These are phyloP conservation scores for Ennomos fuscantarius DNA, from an alignment of 2,888 invertebrate species.

Conservation along the genomic window DNA sequence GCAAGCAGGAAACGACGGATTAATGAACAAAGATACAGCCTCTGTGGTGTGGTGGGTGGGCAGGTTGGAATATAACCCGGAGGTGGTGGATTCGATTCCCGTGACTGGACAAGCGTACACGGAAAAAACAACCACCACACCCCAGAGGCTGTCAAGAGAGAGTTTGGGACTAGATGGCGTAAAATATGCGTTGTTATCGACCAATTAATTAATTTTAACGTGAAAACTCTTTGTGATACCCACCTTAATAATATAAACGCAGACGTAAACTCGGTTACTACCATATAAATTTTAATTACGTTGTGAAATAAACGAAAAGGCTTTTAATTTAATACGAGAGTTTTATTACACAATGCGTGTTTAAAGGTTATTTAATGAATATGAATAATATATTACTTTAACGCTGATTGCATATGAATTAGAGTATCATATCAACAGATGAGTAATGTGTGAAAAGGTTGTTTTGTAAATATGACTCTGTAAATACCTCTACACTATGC, in stretches of 20 bases:
- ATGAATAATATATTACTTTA: background rate
- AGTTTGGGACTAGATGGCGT: no score
- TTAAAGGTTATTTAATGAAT: background rate
- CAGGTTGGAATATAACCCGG: no score
- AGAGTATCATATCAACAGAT: conserved; percentile 8
- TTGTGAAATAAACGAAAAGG: conserved; percentile 14
- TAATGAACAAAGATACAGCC: no score
- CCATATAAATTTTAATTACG: conserved; percentile 23
- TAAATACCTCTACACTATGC: background rate
- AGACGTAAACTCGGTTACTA: conserved; percentile 12
- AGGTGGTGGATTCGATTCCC: no score
- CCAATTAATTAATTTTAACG: conserved; percentile 16
- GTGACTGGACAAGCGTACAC: no score
- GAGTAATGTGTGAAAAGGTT: conserved; percentile 10
- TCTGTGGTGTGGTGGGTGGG: no score
- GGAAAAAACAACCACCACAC: no score
- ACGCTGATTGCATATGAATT: conserved; percentile 13
- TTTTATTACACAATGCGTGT: conserved; percentile 2
- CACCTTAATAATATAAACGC: conserved; percentile 9
- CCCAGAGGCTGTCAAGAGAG: no score
- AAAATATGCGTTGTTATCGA: no score
- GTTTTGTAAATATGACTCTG: conserved; percentile 8
- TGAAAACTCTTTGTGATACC: conserved; percentile 12
- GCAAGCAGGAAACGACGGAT: no score
- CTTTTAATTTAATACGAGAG: conserved; percentile 11